Conservation (phyloP, 2,113 vertebrate genomes). For the Cheilinus undulatus region DNA sequence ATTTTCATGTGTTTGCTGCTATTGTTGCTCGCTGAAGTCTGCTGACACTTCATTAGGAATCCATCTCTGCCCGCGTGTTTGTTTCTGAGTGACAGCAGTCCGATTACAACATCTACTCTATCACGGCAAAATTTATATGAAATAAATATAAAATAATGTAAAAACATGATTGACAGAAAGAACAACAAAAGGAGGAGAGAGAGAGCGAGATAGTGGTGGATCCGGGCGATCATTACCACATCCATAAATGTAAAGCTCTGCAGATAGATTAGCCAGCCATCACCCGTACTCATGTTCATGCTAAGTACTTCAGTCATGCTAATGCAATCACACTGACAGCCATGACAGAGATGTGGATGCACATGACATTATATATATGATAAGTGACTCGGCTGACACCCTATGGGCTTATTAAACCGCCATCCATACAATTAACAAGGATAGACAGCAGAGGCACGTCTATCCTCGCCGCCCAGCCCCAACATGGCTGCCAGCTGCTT, state of each 20-base stretch:
- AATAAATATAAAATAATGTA: neutral
- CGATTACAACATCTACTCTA: too few relatives aligned
- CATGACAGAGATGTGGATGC: slow-evolving; percentile 45
- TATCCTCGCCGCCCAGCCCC: slow-evolving; percentile 1
- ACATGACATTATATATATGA: slow-evolving; percentile 54
- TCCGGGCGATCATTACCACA: slow-evolving; percentile 55
- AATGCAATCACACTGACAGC: slow-evolving; percentile 71
- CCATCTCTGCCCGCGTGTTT: neutral
- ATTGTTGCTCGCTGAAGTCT: slow-evolving; percentile 53
- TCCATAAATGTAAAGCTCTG: slow-evolving; percentile 66
- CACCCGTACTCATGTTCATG: slow-evolving; percentile 63
- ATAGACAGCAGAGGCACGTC: slow-evolving; percentile 16
- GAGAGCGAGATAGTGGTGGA: slow-evolving; percentile 31
- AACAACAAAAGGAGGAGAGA: neutral
- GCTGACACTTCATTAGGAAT: slow-evolving; percentile 69
- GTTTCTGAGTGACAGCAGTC: slow-evolving; percentile 35
- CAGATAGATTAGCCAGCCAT: slow-evolving; percentile 58
- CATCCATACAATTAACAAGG: slow-evolving; percentile 37
- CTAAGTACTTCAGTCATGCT: slow-evolving; percentile 70
- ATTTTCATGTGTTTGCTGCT: slow-evolving; percentile 54
- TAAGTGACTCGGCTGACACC: slow-evolving; percentile 56
- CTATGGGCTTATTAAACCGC: slow-evolving; percentile 46
- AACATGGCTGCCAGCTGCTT: slow-evolving; percentile 22
- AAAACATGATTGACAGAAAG: neutral
- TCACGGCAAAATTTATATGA: slow-evolving; percentile 52